Base-by-base conservation (phyloP, 2,113 vertebrate genomes). In the Festucalex cinctus region DNA sequence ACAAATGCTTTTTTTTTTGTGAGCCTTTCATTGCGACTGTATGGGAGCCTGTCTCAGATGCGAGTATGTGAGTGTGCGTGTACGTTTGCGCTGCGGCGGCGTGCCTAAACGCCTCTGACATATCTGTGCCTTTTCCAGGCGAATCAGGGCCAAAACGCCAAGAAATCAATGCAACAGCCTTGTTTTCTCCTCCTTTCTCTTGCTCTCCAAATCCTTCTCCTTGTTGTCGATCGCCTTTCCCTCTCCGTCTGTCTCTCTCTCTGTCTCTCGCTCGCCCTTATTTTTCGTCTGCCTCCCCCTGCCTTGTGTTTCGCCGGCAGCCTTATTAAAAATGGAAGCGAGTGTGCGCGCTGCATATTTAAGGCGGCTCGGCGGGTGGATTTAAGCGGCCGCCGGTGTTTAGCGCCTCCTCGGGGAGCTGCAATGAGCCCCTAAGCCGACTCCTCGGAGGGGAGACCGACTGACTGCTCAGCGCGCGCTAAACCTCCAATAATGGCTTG, bases 361-460 rank as follows among this genome's bases (percentile, higher is more conserved):
- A 85, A 88, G 84, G 75, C 79, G 77, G 84, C 84, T 79, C 26
- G 54, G 85, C 85, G 87, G 88, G 86, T 84, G 86, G 79, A 82
- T 88, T 89, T 86, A 90, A 89, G 87, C 78, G 83, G 83, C 86
- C 85, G 86, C 85, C 85, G 85, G 87, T 90, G 86, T 91, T 89
- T 86, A 87, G 88, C 76, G 82, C 86, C 86, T 90, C 88, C 85
- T 88, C 70, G 70, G 86, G 88, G 87, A 89, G 81, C 79, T 74
- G 77, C 83, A 82, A 85, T 85, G 85, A 88, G 83, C 86, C 83
- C 84, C 86, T 85, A 88, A 90, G 87, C 88, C 86, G 78, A 83
- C 88, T 87, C 72, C 80, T 88, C 83, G 83, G 87, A 86, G 83
- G 87, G 84, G 72, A 83, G 82, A 76, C 85, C 88, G 85, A 89